A percentile compares a stretch with the other conserved stretches of the same genome.
Conservation (phyloP, 2,888 invertebrate genomes). For the Kryphioiulus occultus region DNA sequence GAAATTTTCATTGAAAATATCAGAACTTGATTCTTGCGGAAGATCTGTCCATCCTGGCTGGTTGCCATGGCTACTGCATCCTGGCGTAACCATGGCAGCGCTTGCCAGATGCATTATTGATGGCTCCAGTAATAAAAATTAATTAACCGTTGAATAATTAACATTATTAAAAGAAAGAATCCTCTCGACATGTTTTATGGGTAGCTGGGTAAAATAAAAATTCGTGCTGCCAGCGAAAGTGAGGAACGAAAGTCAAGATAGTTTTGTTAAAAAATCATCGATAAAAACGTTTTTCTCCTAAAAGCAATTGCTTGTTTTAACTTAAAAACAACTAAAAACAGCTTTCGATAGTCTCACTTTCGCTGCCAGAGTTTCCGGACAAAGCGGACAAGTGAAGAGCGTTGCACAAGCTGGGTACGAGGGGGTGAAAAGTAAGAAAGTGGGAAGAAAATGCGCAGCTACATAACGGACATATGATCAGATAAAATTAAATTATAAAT, state of each 20-base stretch:
- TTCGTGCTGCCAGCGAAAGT: not conserved
- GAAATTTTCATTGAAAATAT: not conserved
- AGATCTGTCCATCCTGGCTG: not conserved
- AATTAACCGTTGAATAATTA: not conserved
- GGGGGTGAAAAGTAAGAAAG: not conserved
- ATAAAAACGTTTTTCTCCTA: not conserved
- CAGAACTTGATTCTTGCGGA: not conserved
- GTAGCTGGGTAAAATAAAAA: not conserved
- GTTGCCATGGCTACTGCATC: conserved; percentile 9
- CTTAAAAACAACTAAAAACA: not conserved
- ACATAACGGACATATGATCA: not conserved
- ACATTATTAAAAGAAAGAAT: not conserved
- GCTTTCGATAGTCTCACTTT: not conserved
- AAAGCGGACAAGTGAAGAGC: not conserved
- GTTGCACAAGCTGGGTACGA: not conserved
- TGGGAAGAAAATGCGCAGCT: not conserved
- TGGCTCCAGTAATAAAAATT: not conserved
- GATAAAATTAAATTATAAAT: conserved; percentile 23
- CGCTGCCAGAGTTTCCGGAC: not conserved
- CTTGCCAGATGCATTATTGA: not conserved
- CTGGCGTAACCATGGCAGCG: not conserved
- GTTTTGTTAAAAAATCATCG: not conserved
- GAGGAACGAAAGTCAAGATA: not conserved
- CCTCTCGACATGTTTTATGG: not conserved
- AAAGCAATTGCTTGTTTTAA: not conserved